These are phyloP conservation scores for Callosobruchus maculatus DNA, from an alignment of 2,888 invertebrate species.

Conservation along the genomic window DNA sequence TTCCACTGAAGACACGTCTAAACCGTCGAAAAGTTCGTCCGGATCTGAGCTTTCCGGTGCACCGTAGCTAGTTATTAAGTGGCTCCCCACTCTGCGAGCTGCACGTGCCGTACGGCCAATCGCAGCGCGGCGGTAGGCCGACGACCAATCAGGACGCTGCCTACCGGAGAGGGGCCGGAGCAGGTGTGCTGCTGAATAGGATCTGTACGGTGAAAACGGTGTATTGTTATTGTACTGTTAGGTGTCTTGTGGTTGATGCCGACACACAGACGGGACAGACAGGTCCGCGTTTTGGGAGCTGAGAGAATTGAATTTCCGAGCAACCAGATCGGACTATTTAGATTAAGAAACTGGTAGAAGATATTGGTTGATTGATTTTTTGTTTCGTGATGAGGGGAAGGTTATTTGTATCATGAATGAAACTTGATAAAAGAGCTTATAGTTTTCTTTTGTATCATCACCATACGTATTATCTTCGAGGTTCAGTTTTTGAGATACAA, in stretches of 20 bases:
- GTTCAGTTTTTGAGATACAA: no score
- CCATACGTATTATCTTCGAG: no score
- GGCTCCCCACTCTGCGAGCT: conserved; percentile 35
- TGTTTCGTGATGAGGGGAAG: no score
- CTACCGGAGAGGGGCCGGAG: conserved; percentile 31
- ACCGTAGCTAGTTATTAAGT: conserved; percentile 40
- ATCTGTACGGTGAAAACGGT: conserved; percentile 10
- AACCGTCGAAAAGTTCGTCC: conserved; percentile 27
- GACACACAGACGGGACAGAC: no score
- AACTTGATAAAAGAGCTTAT: no score
- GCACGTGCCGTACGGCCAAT: conserved; percentile 50
- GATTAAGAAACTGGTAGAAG: no score
- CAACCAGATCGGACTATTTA: no score
- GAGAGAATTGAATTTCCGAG: no score
- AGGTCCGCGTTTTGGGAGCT: no score
- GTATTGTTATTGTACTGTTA: conserved; percentile 20
- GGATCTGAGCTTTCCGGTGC: conserved; percentile 37
- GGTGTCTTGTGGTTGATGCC: conserved; percentile 24
- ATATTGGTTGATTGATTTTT: no score
- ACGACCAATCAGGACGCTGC: conserved; percentile 35
- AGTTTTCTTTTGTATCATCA: no score
- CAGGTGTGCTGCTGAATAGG: conserved; percentile 46
- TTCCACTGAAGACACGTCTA: conserved; percentile 15
- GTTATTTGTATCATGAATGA: no score
- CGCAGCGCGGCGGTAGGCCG: conserved; percentile 15